Evolutionary conservation across 2,797 vertebrate species (phyloP).

Genomic region (Clarias pachynema): DNA sequence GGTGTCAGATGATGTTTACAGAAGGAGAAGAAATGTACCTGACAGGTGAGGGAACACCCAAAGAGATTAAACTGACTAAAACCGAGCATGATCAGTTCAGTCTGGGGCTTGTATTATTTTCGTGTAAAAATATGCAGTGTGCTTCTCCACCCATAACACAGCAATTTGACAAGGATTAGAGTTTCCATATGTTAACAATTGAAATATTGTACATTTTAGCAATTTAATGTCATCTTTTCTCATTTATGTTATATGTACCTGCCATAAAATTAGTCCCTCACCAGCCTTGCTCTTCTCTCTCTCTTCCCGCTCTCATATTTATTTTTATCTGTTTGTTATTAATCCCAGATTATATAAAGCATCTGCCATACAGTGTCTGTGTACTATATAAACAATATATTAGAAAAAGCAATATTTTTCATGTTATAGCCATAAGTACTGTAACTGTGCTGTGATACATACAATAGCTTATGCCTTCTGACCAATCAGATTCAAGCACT

Average conservation of each 20-base stretch:
- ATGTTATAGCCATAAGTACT: neutral
- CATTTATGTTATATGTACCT: neutral
- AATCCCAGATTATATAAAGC: neutral
- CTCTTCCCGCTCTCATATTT: neutral
- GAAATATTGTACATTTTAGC: neutral
- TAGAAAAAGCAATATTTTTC: neutral
- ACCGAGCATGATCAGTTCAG: neutral
- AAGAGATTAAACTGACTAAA: neutral
- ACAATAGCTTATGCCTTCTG: neutral
- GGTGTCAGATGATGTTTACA: constrained; percentile 96
- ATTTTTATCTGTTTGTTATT: neutral
- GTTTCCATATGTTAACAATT: neutral
- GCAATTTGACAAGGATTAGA: neutral
- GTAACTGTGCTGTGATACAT: neutral
- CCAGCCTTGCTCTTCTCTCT: neutral
- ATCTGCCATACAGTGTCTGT: neutral
- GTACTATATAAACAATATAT: neutral
- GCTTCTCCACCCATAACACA: too few species aligned
- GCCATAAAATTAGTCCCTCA: neutral
- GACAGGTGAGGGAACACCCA: constrained; percentile 80
- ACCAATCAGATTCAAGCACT: too few species aligned
- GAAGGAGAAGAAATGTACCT: constrained; percentile 99
- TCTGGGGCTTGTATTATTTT: neutral
- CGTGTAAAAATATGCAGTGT: neutral
- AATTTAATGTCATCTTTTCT: neutral